Evolutionary conservation across 2,113 vertebrate species (phyloP).

Genomic region (Plecotus auritus): DNA sequence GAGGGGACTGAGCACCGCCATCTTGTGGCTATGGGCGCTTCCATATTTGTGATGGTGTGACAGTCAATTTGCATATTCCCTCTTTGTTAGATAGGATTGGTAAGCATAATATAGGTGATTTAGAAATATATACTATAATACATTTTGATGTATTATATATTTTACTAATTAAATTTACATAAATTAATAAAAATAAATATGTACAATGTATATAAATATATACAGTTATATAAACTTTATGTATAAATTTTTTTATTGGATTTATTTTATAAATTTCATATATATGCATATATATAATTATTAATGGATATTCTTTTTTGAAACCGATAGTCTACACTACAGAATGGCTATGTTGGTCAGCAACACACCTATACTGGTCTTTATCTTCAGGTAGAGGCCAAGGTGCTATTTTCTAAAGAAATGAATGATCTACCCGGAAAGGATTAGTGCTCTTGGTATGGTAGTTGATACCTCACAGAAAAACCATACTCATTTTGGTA

Average conservation of each 20-base stretch:
- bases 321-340: not conserved
- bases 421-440: not conserved
- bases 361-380: not conserved
- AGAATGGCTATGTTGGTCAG: not conserved
- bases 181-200: not conserved
- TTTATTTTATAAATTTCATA: not conserved
- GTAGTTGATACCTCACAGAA: not conserved
- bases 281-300: not conserved
- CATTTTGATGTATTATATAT: not conserved
- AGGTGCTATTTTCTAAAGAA: not conserved
- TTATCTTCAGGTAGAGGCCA: not conserved
- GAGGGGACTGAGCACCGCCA: too few relatives aligned
- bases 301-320: not conserved
- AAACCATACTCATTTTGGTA: not conserved
- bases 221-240: not conserved
- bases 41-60: too few relatives aligned
- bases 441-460: not conserved
- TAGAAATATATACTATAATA: not conserved
- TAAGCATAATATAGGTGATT: not conserved
- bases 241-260: not conserved
- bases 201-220: not conserved
- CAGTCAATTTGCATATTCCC: too few relatives aligned
- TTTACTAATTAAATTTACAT: not conserved
- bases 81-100: too few relatives aligned
- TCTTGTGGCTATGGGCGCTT: too few relatives aligned